Conservation (phyloP, 2,797 vertebrate species). For the Clangula hyemalis region DNA sequence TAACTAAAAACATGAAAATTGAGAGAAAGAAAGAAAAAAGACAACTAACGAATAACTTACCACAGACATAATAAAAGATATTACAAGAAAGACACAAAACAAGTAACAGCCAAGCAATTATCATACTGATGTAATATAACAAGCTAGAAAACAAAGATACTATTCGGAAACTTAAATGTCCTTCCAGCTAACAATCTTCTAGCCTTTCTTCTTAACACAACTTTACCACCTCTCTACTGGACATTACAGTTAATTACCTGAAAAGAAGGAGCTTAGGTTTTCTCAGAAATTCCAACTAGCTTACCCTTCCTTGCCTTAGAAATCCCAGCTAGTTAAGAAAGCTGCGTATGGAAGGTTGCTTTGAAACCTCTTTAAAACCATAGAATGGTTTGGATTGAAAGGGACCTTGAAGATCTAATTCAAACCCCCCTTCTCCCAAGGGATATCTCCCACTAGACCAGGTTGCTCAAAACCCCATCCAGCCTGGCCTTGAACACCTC, state of each 20-base stretch:
- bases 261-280: background rate
- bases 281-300: background rate
- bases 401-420: too few relatives aligned
- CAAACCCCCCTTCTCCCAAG: too few relatives aligned
- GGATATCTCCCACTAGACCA: too few relatives aligned
- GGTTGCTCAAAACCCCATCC: too few relatives aligned
- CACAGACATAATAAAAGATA: background rate
- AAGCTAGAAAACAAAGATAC: background rate
- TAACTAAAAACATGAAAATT: background rate
- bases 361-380: background rate
- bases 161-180: background rate
- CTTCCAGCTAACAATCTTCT: background rate
- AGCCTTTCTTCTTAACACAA: background rate
- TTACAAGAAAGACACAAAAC: background rate
- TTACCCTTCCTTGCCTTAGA: background rate
- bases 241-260: background rate
- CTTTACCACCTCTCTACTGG: background rate
- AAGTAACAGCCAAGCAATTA: background rate
- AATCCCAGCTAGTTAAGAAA: background rate
- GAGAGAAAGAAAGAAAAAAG: background rate
- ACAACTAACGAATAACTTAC: background rate
- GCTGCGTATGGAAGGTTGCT: fast-evolving
- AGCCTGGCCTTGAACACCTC: too few relatives aligned
- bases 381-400: too few relatives aligned
- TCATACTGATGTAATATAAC: background rate